Conservation (phyloP, 2,797 vertebrate genomes). For the Mus minutoides region DNA sequence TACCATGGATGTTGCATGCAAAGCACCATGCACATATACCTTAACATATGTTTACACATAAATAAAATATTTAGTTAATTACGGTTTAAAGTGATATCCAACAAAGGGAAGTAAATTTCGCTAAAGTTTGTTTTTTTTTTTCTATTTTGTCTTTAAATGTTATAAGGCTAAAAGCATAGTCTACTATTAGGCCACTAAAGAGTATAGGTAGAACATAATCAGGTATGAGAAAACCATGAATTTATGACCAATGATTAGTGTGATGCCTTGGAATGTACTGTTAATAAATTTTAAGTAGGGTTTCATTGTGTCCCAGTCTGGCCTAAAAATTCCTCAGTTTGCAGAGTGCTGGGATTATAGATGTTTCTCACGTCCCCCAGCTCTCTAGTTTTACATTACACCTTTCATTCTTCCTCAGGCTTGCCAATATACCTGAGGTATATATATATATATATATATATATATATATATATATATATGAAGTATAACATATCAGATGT, state of each 20-base stretch:
- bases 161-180: slow-evolving; percentile 14
- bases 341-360: not conserved
- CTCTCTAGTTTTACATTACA: not conserved
- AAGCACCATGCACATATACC: not conserved
- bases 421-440: not conserved
- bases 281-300: not conserved
- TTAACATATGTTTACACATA: not conserved
- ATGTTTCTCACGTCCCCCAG: no score
- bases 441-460: no score
- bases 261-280: not conserved
- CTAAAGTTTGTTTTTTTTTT: not conserved
- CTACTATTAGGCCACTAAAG: not conserved
- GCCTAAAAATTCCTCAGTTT: not conserved
- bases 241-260: slow-evolving; percentile 8
- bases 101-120: not conserved
- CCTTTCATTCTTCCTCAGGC: not conserved
- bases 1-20: not conserved
- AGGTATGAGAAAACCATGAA: not conserved
- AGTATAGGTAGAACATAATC: not conserved
- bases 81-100: not conserved
- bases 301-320: not conserved
- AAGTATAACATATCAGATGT: not conserved
- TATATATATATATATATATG: no score
- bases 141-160: slow-evolving; percentile 12
- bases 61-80: slow-evolving; percentile 18